Base-by-base conservation (phyloP, 1,140 invertebrate species). In the Ceratoteleas bidentatus region DNA sequence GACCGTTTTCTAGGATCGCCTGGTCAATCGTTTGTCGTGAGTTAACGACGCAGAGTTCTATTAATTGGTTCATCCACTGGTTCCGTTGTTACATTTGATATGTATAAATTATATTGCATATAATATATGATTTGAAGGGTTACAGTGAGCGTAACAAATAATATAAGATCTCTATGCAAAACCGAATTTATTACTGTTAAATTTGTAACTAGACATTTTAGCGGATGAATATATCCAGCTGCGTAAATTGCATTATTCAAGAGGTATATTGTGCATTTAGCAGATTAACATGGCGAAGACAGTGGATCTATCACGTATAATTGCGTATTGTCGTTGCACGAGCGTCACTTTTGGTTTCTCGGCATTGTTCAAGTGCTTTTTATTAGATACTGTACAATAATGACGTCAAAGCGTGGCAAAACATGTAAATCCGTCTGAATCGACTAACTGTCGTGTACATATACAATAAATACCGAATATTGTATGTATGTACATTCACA, bases 101-200 rank as follows among this genome's bases (percentile, higher is more conserved):
- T 40, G 11, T 40, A 40, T 40, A 40, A 40, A 11, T 40, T 40
- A 10, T 11, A 40, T 40, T 40, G 11, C 38, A 6, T 40, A 40
- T 8, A 40, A 40, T 40, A 8, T 40, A 40, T 40, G 38, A 24
- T 24, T 24, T 24, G 24, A 24, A 24, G 24, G 24, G 24, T 24
- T 24, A 2, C 24, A 24, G 1, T 2, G 24, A 24, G 24, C 24
- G 24, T 24, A 24, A 24, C 24, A 4, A 24, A 24, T 24, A 24
- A 24, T 24, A 24, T 24, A 40, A 40, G 40, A 16, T 52, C 52
- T 40, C 9, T 9, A 53, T 38, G 36, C 47, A 40, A 64, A 64
- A 64, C 62, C 62, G 62, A 65, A 65, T 65, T 65, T 65, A 65
- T 65, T 54, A 65, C 49, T 65, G 38, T 65, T 54, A 65, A 53